These are phyloP conservation scores for Drepana falcataria DNA, from an alignment of 2,888 invertebrate species.

Conservation along the genomic window DNA sequence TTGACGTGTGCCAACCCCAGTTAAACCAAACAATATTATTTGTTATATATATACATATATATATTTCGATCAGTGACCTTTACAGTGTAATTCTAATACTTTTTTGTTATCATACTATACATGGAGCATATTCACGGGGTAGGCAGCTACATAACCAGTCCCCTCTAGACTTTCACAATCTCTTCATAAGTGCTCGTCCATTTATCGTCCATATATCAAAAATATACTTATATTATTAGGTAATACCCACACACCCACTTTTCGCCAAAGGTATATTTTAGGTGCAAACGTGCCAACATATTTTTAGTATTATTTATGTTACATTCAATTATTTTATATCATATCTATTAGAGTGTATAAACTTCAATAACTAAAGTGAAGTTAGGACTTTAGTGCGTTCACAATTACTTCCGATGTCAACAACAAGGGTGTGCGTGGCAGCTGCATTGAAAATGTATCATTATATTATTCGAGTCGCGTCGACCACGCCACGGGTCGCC, in stretches of 20 bases:
- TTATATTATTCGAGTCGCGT: conserved; percentile 22
- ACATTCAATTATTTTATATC: neutral
- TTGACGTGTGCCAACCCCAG: conserved; percentile 23
- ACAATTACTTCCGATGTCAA: neutral
- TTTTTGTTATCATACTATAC: no score
- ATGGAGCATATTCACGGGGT: no score
- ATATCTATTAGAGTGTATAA: neutral
- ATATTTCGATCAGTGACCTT: no score
- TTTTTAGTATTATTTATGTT: neutral
- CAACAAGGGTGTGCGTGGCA: conserved; percentile 11
- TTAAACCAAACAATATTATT: conserved; percentile 24
- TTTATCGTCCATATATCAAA: no score
- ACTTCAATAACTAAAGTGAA: neutral
- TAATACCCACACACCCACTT: no score
- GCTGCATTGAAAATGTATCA: conserved; percentile 19
- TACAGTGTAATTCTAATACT: no score
- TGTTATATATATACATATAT: conserved; percentile 8
- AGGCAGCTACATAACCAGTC: no score
- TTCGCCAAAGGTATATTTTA: no score
- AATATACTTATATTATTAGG: no score
- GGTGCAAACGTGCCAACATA: no score
- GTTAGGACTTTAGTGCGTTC: neutral
- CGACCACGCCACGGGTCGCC: conserved; percentile 13
- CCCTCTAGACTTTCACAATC: no score
- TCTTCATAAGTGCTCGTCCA: no score